phyloP scores from a whole-genome alignment of 1,140 invertebrate genomes.

The Ostrea denselamellosa region DNA sequence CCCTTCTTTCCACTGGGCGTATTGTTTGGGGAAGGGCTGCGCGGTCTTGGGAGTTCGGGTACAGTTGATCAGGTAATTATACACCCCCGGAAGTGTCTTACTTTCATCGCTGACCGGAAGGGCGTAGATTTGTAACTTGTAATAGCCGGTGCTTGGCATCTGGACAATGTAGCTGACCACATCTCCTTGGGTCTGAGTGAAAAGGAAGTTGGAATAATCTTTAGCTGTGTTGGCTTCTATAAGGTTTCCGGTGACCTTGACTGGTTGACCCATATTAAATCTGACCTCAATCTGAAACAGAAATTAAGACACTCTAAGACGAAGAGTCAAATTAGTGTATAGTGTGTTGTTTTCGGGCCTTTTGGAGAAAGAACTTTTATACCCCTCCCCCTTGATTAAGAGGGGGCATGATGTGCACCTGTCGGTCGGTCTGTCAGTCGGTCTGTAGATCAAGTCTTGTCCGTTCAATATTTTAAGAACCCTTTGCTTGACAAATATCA shows the following conservation, averaged over 20 bases:
- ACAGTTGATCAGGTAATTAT: slow-evolving; percentile 76
- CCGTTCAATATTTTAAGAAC: too few species aligned
- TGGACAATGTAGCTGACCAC: slow-evolving; percentile 66
- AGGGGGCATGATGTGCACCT: too few species aligned
- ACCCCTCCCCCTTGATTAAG: too few species aligned
- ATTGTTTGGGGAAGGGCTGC: slow-evolving; percentile 78
- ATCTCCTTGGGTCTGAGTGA: slow-evolving; percentile 67
- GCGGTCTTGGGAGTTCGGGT: slow-evolving; percentile 61
- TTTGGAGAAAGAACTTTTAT: too few species aligned
- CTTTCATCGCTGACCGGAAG: slow-evolving; percentile 71
- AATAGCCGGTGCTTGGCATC: slow-evolving; percentile 72
- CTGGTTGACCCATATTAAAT: slow-evolving; percentile 61
- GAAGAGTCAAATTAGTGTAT: neutral
- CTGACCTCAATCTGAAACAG: slow-evolving; percentile 68
- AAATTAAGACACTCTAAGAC: neutral
- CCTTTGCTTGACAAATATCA: too few species aligned
- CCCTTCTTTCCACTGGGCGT: slow-evolving; percentile 79
- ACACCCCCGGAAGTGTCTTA: slow-evolving; percentile 76
- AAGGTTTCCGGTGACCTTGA: slow-evolving; percentile 72
- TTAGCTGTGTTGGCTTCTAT: slow-evolving; percentile 60
- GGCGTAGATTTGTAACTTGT: slow-evolving; percentile 78
- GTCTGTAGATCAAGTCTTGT: too few species aligned
- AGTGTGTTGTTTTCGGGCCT: too few species aligned
- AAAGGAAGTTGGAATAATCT: slow-evolving; percentile 67
- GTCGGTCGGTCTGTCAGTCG: too few species aligned